Evolutionary conservation across 2,113 vertebrate genomes (phyloP), one percentile per base, ranked within the genome.

Genomic region (Cettia cetti): DNA sequence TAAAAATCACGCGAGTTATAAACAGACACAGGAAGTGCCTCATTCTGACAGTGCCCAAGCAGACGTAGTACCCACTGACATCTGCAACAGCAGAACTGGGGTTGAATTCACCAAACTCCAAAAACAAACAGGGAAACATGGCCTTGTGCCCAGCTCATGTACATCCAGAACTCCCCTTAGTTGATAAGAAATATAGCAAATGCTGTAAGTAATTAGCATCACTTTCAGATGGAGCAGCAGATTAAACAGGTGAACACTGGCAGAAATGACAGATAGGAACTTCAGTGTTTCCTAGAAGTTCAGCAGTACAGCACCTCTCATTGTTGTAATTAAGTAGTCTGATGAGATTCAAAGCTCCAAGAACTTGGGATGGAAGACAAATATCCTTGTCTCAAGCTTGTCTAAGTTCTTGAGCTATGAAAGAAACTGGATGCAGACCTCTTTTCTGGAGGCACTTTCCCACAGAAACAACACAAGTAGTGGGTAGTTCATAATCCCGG

Each of bases 221-320:
- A 60, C 28, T 65, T 64, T n/a, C 70, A 71, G 61, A 79, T 40
- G 61, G 89, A 92, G 65, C 37, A 79, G 61, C 42, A 84, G 56
- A 68, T 54, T 53, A 33, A 89, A 70, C 15, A 59, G 54, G 16
- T 61, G 44, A 65, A 39, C 24, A 61, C 9, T 60, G 74, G 35
- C 49, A 92, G 74, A 75, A 82, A 53, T 10, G 39, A 79, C 21
- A 84, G 65, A 85, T 63, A 71, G 21, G 28, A 89, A 44, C 26
- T 75, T 74, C 1, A 44, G n/a, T 14, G 13, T 75, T 87, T 90
- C 56, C 44, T 37, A 49, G 12, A 87, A 64, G 17, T 3, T 12
- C 4, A 69, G 31, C 37, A 37, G 45, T 18, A 64, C 2, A 91
- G n/a, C 44, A 79, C 7, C 19, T 82, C 40, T 30, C 15, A 15